phyloP scores from a whole-genome alignment of 2,888 invertebrate genomes.

The Hypena proboscidalis region DNA sequence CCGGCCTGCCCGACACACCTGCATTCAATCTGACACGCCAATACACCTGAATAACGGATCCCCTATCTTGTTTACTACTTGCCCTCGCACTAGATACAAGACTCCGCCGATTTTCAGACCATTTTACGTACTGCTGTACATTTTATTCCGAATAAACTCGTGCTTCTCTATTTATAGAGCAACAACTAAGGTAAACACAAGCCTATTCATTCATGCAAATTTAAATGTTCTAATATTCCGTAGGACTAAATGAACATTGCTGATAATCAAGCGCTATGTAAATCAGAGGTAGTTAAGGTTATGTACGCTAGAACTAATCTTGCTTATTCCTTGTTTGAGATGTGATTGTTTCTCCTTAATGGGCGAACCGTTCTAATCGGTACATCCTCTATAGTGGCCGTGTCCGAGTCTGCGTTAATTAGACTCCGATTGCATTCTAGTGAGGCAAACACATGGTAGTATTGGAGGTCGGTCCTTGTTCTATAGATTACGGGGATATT shows the following conservation, averaged over 20 bases:
- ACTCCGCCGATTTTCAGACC: background rate
- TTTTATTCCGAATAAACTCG: too few relatives aligned
- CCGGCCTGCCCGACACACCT: constrained; percentile 37
- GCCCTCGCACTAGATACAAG: constrained; percentile 11
- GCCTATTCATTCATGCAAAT: background rate
- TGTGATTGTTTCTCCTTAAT: constrained; percentile 83
- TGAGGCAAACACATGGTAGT: constrained; percentile 58
- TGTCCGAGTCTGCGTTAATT: constrained; percentile 76
- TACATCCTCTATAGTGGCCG: constrained; percentile 72
- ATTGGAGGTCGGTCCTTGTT: constrained; percentile 62
- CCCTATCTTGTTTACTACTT: constrained; percentile 22
- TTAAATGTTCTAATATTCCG: constrained; percentile 7
- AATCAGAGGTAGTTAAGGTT: constrained; percentile 35
- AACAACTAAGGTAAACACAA: too few relatives aligned
- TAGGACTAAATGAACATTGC: constrained; percentile 24
- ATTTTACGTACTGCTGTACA: background rate
- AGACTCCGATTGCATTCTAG: constrained; percentile 73
- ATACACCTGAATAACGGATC: constrained; percentile 47
- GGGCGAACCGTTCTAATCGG: constrained; percentile 74
- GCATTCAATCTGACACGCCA: constrained; percentile 57
- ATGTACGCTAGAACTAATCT: constrained; percentile 60
- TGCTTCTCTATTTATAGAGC: too few relatives aligned
- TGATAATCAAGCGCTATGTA: constrained; percentile 23
- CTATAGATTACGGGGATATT: constrained; percentile 32
- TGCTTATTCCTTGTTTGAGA: constrained; percentile 71